Base-by-base conservation (phyloP, 2,888 invertebrate genomes). In the Brenthis ino region DNA sequence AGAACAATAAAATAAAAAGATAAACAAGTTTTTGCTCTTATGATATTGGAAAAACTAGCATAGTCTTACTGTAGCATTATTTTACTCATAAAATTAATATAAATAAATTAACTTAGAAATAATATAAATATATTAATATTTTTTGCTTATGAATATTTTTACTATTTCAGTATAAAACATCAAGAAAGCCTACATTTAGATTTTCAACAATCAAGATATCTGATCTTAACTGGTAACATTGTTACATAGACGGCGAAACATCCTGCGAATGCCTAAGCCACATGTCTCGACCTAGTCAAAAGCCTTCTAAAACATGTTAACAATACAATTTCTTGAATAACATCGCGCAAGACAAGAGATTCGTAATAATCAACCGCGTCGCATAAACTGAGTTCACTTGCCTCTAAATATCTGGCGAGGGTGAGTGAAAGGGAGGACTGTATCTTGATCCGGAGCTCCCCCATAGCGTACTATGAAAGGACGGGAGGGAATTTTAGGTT, bases 401-500 rank as follows among this genome's bases (percentile, higher is more conserved):
- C 88, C 87, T 87, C 89, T 85, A 85, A 86, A 86, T 85, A 85
- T 85, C 81, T 76, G 16, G 79, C 79, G 84, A 86, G 90, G 89
- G 90, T 84, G 91, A 87, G 91, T 79, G 91, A 89, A 88, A 88
- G 90, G 89, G 90, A 89, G 89, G 87, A 82, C 84, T 82, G 89
- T 86, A 88, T 86, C 89, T 89, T 89, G 89, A 89, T 85, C 72
- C 85, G 86, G 83, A 75, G 77, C 82, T 83, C 89, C 90, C 89
- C 91, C 89, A 89, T 89, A 83, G 88, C 88, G 86, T 82, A 81
- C 86, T 84, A 83, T 83, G 85, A 87, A 84, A 90, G 90, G 87
- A 86, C 85, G 89, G 79, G 87, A 87, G 89, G 86, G 87, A 89
- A 88, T 91, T 92, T 92, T 92, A 91, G 92, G 88, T 93, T 93